Evolutionary conservation across 2,888 invertebrate genomes (phyloP), one percentile per base, ranked within the genome.

Genomic region (Platycheirus rosarum): DNA sequence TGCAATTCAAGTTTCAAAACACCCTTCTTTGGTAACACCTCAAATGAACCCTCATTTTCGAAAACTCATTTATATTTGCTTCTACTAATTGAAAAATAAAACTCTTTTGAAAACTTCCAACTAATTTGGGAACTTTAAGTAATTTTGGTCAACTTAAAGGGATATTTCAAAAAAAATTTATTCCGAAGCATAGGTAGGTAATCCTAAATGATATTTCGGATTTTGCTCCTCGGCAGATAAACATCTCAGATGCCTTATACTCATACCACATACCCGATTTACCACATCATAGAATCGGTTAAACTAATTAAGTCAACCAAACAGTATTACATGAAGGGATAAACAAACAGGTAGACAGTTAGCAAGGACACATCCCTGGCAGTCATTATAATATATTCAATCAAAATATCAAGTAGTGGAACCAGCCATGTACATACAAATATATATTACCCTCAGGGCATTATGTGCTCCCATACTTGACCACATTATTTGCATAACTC

Each of bases 401-500:
- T 42, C 60, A 60, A 60, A 44, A 0, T 18, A 60, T 60, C 44
- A 29, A 60, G 42, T 44, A 42, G 14, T 32, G 14, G n/a, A 42
- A 40, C 2, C 11, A n/a, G n/a, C n/a, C n/a, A 9, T 16, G 16
- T 26, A 51, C 16, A 9, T n/a, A 26, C n/a, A 4, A 4, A 16
- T 20, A 20, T 46, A 3, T 2, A 20, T 46, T 37, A 20, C n/a
- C 8, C 14, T 9, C 8, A 37, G 14, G 23, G 14, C 23, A 57
- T 57, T 57, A 40, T 57, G 14, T 57, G 32, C 40, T 29, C 14
- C 9, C 23, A 44, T 32, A 60, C 13, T 29, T 44, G 44, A 29
- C 44, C 60, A 26, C 60, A 60, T 44, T 60, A 44, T 60, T 60
- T 60, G 44, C 60, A 60, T 60, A 60, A 32, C 60, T 60, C 44